Base-by-base conservation (phyloP, 2,797 vertebrate genomes). In the Trachurus trachurus region DNA sequence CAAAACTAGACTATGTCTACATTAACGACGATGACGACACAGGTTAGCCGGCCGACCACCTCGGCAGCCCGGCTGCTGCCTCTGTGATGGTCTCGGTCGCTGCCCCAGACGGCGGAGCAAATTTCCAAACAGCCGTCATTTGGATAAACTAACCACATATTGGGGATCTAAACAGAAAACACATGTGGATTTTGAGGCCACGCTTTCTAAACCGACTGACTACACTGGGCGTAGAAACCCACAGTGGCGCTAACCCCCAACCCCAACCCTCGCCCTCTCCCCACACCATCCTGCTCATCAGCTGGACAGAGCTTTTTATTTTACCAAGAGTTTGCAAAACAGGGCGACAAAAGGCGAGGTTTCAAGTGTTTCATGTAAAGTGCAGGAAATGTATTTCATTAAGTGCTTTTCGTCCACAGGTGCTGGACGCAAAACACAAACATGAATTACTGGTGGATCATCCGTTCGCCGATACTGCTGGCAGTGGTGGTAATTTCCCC, bases 401-500 rank as follows among this genome's bases (percentile, higher is more conserved):
- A 3, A 3, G n/a, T 76, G 37, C 6, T 37, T 73, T 61, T 77
- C 45, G 60, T 50, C 75, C 59, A 31, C 84, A 99, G 98, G 88
- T 99, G 98, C 93, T 99, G 98, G 98, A 96, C 90, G 60, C 95
- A 91, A 57, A 99, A 98, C 39, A 90, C 94, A 77, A 96, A 97
- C 90, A 98, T 99, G 98, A 95, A 94, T 44, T 96, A 96, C 93
- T 99, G 98, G 98, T 99, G 98, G 98, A 99, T 99, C 87, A 97
- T 97, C 56, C 97, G 98, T 2, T 96, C 95, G 4, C 96, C 98
- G 0, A 97, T 99, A 83, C 94, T 98, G 57, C 87, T 99, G 87
- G 96, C 97, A 65, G 96, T 98, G 61, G 87, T 99, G 97, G 98
- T 99, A 95, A 98, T 96, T 70, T 54, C 11, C n/a, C 4, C 42